phyloP scores from a whole-genome alignment of 1,140 invertebrate genomes.

The Drepana arcuata region DNA sequence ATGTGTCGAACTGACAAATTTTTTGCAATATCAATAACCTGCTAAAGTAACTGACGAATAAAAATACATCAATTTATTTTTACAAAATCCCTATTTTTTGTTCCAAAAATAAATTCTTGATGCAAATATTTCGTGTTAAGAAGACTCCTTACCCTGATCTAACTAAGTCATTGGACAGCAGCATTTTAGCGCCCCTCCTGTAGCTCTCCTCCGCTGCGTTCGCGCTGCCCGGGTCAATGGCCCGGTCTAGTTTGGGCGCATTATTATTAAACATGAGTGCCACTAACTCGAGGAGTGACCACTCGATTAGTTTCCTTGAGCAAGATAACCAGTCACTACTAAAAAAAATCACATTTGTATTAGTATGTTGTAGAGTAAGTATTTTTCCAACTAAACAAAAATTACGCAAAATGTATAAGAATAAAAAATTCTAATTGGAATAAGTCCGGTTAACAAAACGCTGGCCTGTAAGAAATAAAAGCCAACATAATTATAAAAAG shows the following conservation, averaged over 20 bases:
- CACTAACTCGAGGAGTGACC: slow-evolving; percentile 30
- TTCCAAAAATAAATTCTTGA: too few species aligned
- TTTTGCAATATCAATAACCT: too few species aligned
- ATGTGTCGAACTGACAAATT: too few species aligned
- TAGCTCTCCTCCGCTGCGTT: slow-evolving; percentile 14
- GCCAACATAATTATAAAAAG: background rate
- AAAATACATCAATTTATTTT: too few species aligned
- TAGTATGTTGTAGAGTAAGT: too few species aligned
- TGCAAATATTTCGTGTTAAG: too few species aligned
- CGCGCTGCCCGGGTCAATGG: slow-evolving; percentile 48
- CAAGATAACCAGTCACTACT: background rate
- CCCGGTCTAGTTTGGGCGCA: slow-evolving; percentile 67
- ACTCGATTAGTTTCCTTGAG: slow-evolving; percentile 9
- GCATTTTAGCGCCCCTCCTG: slow-evolving; percentile 42
- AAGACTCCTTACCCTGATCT: too few species aligned
- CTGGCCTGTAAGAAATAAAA: background rate
- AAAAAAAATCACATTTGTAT: background rate
- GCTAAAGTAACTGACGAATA: too few species aligned
- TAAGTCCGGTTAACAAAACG: background rate
- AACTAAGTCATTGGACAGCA: too few species aligned
- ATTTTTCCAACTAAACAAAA: too few species aligned
- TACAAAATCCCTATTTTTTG: too few species aligned
- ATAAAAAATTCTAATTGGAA: background rate
- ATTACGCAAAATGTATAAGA: too few species aligned
- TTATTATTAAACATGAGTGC: slow-evolving; percentile 57